A percentile compares a stretch with the other conserved stretches of the same genome.
Conservation (phyloP, 2,113 vertebrate species). For the Ictalurus punctatus region DNA sequence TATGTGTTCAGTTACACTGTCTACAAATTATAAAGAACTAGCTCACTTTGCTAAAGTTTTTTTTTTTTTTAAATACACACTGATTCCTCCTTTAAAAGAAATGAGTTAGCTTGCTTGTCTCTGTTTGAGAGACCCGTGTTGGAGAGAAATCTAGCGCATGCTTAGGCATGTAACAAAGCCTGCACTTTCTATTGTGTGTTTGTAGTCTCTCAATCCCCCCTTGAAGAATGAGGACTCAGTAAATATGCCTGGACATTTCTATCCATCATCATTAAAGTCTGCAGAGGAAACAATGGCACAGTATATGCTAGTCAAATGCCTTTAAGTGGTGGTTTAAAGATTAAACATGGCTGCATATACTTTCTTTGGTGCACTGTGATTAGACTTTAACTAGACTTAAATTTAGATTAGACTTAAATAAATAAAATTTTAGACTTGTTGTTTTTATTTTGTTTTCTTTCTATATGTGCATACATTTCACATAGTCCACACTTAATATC, state of each 20-base stretch:
- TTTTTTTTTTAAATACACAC: not conserved
- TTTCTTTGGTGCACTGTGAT: not conserved
- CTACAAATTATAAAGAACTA: not conserved
- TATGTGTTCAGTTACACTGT: not conserved
- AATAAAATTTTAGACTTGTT: not conserved
- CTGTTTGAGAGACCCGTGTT: not conserved
- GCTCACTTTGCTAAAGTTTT: no score
- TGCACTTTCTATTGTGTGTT: conserved; percentile 23
- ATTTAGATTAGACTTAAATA: not conserved
- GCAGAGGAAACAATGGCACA: not conserved
- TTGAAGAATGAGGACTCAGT: no score
- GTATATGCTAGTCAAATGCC: not conserved
- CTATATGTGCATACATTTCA: not conserved
- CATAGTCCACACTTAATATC: not conserved
- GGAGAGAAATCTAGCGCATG: conserved; percentile 10
- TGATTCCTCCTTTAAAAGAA: no score
- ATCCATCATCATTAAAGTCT: not conserved
- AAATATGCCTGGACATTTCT: no score
- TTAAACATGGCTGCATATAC: not conserved
- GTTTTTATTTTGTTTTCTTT: not conserved
- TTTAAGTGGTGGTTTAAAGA: not conserved
- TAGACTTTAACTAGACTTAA: not conserved
- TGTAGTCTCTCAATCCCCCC: conserved; percentile 10
- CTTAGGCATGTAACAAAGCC: conserved; percentile 28
- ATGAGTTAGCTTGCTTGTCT: conserved; percentile 7